A percentile compares a stretch with the other conserved stretches of the same genome.
These are phyloP conservation scores for Campoletis raptor DNA, from an alignment of 2,888 invertebrate genomes.

Conservation along the genomic window DNA sequence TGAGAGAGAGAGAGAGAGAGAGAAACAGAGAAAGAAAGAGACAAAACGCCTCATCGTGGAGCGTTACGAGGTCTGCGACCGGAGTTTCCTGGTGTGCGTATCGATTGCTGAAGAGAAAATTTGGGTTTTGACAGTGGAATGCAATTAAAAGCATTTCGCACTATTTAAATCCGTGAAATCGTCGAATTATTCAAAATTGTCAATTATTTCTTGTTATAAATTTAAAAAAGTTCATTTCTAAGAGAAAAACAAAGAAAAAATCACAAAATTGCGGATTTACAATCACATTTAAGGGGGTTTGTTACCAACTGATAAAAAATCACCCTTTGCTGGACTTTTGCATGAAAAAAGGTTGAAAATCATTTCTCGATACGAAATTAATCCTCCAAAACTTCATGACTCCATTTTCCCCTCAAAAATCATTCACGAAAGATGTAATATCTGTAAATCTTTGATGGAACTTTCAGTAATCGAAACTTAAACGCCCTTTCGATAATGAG, in stretches of 20 bases:
- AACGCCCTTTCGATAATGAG: constrained; percentile 16
- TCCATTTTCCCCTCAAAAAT: background rate
- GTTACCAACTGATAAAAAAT: background rate
- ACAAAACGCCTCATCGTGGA: constrained; percentile 70
- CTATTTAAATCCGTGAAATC: background rate
- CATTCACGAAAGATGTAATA: too few relatives aligned
- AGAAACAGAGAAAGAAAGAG: constrained; percentile 18
- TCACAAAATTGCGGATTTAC: background rate
- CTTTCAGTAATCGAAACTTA: background rate
- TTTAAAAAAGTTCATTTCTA: background rate
- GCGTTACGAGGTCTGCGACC: constrained; percentile 79
- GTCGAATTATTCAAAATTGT: background rate
- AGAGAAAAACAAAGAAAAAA: background rate
- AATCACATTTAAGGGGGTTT: background rate
- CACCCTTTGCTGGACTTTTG: too few relatives aligned
- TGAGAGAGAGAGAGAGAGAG: constrained; percentile 42
- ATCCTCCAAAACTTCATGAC: background rate
- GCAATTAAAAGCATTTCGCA: background rate
- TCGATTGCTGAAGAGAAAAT: constrained; percentile 44
- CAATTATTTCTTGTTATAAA: background rate
- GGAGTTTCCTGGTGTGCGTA: constrained; percentile 56
- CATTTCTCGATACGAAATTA: background rate
- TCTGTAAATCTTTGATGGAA: too few relatives aligned
- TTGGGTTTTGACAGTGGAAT: background rate
- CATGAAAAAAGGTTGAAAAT: background rate